Conservation (phyloP, 2,113 vertebrate species). For the Setophaga petechia region DNA sequence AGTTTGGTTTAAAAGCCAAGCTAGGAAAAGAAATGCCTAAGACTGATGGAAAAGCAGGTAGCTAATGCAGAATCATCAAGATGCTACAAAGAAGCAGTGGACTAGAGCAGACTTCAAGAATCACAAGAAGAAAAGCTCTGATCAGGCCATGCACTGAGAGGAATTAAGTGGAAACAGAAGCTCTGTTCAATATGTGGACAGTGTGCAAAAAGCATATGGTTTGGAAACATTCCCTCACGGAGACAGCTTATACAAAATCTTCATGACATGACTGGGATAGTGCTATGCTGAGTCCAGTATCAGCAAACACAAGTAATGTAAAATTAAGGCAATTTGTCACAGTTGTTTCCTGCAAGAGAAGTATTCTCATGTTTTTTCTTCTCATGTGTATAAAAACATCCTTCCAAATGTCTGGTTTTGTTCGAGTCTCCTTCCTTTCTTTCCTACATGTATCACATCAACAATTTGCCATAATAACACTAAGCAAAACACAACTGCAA, state of each 20-base stretch:
- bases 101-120: not conserved
- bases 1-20: constrained; percentile 1
- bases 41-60: not conserved
- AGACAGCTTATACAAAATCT: not conserved
- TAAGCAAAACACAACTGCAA: not conserved
- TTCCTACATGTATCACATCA: not conserved
- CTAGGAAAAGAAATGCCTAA: not conserved
- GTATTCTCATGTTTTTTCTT: not conserved
- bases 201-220: not conserved
- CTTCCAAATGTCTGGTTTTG: not conserved
- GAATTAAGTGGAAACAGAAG: not conserved
- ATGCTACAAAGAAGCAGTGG: not conserved
- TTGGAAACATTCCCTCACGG: not conserved
- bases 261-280: fast-evolving
- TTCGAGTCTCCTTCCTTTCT: not conserved
- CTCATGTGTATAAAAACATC: not conserved
- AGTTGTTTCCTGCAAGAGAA: not conserved
- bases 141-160: not conserved
- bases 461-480: not conserved
- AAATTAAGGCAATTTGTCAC: not conserved
- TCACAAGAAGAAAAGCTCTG: not conserved
- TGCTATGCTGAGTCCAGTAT: not conserved
- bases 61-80: not conserved
- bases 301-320: not conserved
- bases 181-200: not conserved